Evolutionary conservation across 2,113 vertebrate genomes (phyloP).

Genomic region (Chlorocebus sabaeus): DNA sequence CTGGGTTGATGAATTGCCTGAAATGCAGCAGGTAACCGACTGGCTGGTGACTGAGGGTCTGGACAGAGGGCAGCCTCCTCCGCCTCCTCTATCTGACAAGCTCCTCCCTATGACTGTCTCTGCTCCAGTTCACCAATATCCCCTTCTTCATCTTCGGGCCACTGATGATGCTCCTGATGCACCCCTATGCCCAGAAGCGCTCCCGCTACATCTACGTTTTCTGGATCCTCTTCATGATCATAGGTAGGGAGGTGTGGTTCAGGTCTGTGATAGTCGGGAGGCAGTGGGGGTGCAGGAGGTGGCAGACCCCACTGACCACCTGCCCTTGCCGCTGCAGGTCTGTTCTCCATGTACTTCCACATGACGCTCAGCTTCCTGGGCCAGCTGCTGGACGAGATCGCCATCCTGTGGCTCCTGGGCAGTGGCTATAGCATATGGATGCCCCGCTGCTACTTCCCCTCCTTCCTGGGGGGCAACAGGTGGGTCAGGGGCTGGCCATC

Average conservation of each 20-base stretch:
- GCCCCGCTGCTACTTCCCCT: constrained; percentile 88
- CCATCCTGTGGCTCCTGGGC: constrained; percentile 94
- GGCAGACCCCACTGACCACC: rapidly evolving
- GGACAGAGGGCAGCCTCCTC: background rate
- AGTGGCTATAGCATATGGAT: constrained; percentile 91
- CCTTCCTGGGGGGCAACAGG: constrained; percentile 89
- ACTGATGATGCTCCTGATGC: constrained; percentile 90
- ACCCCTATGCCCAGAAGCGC: constrained; percentile 87
- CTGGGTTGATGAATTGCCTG: background rate
- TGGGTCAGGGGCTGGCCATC: constrained; percentile 41
- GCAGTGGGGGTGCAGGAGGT: rapidly evolving
- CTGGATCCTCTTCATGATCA: constrained; percentile 86
- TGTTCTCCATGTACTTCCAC: constrained; percentile 95
- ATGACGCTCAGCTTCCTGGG: constrained; percentile 96
- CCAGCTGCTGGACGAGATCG: constrained; percentile 95
- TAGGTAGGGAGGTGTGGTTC: constrained; percentile 89
- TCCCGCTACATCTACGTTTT: constrained; percentile 82
- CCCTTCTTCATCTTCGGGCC: constrained; percentile 91
- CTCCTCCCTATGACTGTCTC: background rate
- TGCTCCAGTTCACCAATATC: constrained; percentile 92
- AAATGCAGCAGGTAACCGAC: rapidly evolving
- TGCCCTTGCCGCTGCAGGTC: constrained; percentile 79
- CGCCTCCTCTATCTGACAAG: background rate
- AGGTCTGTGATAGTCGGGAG: rapidly evolving
- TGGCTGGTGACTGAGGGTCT: background rate